These are phyloP conservation scores for Hydra vulgaris DNA, from an alignment of 30 jellyfish, hydroid and myxozoan genomes.

Conservation along the genomic window DNA sequence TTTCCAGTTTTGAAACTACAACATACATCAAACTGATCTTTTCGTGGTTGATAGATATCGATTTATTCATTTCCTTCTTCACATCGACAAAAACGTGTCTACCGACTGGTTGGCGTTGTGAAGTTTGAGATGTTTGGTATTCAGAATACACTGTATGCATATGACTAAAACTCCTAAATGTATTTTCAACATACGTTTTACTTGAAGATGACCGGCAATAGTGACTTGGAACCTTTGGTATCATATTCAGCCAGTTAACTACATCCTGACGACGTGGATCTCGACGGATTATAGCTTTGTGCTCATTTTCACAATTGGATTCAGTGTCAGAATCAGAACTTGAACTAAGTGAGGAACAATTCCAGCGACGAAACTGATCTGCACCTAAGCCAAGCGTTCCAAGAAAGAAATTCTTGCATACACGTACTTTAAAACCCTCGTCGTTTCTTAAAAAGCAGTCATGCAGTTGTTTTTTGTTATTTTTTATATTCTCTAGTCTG, in stretches of 20 bases:
- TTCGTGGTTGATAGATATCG: neutral
- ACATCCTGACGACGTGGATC: neutral
- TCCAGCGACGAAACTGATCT: neutral
- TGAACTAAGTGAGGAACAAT: neutral
- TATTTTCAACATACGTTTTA: neutral
- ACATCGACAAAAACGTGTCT: neutral
- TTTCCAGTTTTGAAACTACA: neutral
- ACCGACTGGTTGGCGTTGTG: neutral
- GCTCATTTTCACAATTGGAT: neutral
- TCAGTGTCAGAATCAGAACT: neutral
- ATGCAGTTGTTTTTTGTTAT: neutral
- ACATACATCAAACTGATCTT: neutral
- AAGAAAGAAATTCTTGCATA: neutral
- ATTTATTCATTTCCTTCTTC: neutral
- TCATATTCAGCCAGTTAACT: neutral
- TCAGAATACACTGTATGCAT: neutral
- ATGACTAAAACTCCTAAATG: neutral
- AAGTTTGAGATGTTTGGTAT: neutral
- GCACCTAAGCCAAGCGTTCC: neutral
- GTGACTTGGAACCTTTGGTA: neutral
- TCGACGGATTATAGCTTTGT: neutral
- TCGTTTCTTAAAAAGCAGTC: neutral
- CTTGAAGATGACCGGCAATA: neutral
- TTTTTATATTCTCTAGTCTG: neutral
- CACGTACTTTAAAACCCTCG: neutral